Evolutionary conservation across 1,140 invertebrate genomes (phyloP).

Genomic region (Calliopsis andreniformis): DNA sequence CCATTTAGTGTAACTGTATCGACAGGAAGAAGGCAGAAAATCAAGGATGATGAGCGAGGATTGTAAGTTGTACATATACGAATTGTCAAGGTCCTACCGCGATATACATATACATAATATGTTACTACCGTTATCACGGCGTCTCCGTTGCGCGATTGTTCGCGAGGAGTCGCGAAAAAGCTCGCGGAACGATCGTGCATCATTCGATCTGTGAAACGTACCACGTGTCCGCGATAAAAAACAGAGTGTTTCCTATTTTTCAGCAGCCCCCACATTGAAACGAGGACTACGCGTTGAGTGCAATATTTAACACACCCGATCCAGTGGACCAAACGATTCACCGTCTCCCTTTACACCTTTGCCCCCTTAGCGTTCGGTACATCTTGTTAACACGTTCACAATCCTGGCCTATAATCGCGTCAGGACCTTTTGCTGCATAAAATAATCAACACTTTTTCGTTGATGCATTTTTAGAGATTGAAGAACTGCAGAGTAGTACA

Average conservation of each 20-base stretch:
- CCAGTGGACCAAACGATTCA: conserved; percentile 52
- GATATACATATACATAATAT: no score
- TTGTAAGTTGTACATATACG: conserved; percentile 52
- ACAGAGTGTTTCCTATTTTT: conserved; percentile 39
- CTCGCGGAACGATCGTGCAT: background rate
- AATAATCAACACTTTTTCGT: no score
- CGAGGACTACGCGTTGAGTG: conserved; percentile 22
- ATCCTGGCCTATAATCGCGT: no score
- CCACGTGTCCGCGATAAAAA: background rate
- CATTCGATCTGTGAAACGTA: background rate
- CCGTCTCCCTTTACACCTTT: conserved; percentile 16
- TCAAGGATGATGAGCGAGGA: background rate
- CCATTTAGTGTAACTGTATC: conserved; percentile 1
- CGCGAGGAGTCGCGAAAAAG: conserved; percentile 10
- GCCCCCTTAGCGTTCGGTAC: conserved; percentile 14
- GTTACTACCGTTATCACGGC: conserved; percentile 51
- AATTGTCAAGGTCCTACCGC: conserved; percentile 39
- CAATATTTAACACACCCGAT: conserved; percentile 36
- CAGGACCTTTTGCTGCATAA: no score
- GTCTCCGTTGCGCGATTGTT: conserved; percentile 10
- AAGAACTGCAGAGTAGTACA: no score
- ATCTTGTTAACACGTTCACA: background rate
- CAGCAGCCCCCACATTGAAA: conserved; percentile 18
- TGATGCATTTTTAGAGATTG: no score
- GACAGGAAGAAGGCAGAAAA: background rate